Conservation (phyloP, 1,140 invertebrate genomes). For the Conus betulinus region DNA sequence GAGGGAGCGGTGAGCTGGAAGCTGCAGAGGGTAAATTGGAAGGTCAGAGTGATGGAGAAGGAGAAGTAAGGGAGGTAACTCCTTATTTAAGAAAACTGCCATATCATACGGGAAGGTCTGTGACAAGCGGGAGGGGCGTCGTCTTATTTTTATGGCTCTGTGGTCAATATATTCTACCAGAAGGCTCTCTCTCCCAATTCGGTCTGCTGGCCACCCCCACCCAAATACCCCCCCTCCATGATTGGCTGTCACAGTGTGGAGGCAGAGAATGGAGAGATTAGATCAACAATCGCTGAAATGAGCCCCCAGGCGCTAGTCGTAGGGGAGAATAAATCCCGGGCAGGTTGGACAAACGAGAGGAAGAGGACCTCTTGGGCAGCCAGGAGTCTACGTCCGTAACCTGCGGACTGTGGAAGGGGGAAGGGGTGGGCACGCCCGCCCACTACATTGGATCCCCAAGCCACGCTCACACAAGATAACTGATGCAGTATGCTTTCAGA, state of each 20-base stretch:
- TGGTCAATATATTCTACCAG: background rate
- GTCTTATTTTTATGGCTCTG: background rate
- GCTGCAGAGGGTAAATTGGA: too few species aligned
- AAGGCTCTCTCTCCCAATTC: too few species aligned
- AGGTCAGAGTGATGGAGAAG: too few species aligned
- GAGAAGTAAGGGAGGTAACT: too few species aligned
- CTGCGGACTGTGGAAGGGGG: too few species aligned
- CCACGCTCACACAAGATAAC: too few species aligned
- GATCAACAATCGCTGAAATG: conserved; percentile 22
- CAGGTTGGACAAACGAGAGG: background rate
- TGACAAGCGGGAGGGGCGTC: background rate
- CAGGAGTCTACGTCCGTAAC: background rate
- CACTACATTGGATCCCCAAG: too few species aligned
- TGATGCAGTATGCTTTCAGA: too few species aligned
- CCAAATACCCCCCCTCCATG: background rate
- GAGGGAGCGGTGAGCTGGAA: too few species aligned
- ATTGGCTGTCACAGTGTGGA: background rate
- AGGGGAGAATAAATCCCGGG: background rate
- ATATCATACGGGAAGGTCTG: background rate
- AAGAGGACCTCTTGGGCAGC: background rate
- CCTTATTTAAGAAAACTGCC: background rate
- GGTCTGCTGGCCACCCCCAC: too few species aligned
- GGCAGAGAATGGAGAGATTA: conserved; percentile 18
- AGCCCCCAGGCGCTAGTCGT: background rate
- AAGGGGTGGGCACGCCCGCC: too few species aligned